Conservation (phyloP, 2,797 vertebrate species). For the Diceros bicornis region DNA sequence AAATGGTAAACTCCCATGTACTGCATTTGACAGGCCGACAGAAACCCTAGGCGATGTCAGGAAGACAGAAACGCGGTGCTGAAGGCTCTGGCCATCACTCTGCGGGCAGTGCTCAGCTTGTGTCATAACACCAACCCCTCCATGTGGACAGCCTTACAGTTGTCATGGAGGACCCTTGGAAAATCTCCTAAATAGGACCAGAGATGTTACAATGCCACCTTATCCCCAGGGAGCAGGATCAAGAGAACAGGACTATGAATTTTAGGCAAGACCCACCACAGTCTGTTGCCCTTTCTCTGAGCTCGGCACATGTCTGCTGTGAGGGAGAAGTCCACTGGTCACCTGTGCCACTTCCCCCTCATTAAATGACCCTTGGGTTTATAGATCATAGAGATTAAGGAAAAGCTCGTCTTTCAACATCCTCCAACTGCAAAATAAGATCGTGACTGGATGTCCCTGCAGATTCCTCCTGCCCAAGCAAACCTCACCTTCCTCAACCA, state of each 20-base stretch:
- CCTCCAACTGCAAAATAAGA: background rate
- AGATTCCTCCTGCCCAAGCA: background rate
- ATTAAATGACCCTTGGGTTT: background rate
- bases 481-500: background rate
- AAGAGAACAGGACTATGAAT: background rate
- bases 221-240: background rate
- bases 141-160: fast-evolving
- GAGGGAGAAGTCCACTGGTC: background rate
- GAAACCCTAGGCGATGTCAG: background rate
- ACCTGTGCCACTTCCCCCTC: fast-evolving
- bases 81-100: fast-evolving
- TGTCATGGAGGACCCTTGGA: background rate
- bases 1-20: too few species aligned
- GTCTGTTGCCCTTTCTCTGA: background rate
- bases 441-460: fast-evolving
- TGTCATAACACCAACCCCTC: too few species aligned
- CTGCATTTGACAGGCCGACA: background rate
- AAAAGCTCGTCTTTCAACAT: background rate
- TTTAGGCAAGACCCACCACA: background rate
- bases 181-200: background rate
- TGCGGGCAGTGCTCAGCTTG: too few species aligned
- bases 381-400: too few species aligned
- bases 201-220: fast-evolving
- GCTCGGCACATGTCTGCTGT: background rate
- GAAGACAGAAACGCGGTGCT: fast-evolving